These are phyloP conservation scores for Thunnus thynnus DNA, from an alignment of 2,113 vertebrate species.

Conservation along the genomic window DNA sequence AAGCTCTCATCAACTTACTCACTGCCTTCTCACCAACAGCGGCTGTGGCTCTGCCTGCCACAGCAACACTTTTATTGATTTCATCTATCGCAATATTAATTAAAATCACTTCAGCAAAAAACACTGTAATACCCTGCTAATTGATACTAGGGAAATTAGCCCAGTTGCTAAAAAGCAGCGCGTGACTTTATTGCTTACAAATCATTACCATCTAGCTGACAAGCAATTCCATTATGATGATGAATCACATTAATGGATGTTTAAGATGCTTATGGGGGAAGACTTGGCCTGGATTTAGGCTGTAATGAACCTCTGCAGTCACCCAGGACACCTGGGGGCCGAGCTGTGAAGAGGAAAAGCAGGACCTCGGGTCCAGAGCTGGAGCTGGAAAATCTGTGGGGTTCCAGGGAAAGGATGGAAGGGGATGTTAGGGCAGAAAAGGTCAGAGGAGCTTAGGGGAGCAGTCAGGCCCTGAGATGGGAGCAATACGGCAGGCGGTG, in stretches of 20 bases:
- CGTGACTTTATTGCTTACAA: conserved; percentile 67
- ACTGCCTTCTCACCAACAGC: conserved; percentile 22
- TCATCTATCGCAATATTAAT: conserved; percentile 51
- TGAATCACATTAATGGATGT: conserved; percentile 69
- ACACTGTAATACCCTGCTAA: conserved; percentile 54
- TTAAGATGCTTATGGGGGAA: conserved; percentile 47
- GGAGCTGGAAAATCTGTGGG: neutral
- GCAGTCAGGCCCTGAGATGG: neutral
- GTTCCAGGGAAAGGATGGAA: neutral
- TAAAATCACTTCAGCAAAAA: conserved; percentile 42
- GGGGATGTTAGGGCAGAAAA: neutral
- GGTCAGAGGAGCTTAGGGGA: neutral
- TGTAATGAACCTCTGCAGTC: conserved; percentile 49
- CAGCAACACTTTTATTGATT: conserved; percentile 59
- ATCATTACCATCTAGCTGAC: conserved; percentile 66
- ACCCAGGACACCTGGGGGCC: conserved; percentile 10
- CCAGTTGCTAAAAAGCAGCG: conserved; percentile 51
- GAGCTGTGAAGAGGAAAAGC: neutral
- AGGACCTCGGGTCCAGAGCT: neutral
- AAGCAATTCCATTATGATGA: conserved; percentile 63
- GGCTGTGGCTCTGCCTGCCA: neutral
- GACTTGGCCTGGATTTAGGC: conserved; percentile 19
- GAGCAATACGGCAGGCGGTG: neutral
- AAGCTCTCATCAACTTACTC: conserved; percentile 51
- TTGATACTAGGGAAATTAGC: conserved; percentile 63